Conservation (phyloP, 2,113 vertebrate genomes). For the Eleginops maclovinus region DNA sequence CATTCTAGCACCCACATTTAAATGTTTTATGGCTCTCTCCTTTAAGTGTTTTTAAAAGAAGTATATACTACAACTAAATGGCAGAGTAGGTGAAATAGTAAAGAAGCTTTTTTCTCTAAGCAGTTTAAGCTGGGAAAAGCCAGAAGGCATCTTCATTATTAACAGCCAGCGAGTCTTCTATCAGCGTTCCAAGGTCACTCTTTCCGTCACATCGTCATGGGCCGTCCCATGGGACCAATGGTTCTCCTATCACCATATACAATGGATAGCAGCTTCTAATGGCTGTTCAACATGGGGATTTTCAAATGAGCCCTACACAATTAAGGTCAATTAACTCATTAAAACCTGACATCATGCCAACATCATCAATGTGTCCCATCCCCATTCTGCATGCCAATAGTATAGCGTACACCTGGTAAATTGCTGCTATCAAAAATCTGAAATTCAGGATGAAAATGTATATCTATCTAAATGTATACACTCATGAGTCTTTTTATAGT, state of each 20-base stretch:
- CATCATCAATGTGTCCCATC: background rate
- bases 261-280: background rate
- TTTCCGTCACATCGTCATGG: slow-evolving; percentile 11
- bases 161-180: background rate
- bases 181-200: slow-evolving; percentile 20
- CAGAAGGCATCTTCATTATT: slow-evolving; percentile 1
- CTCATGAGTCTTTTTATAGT: background rate
- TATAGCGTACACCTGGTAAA: background rate
- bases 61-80: slow-evolving; percentile 11
- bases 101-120: slow-evolving; percentile 12
- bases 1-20: background rate
- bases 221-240: slow-evolving; percentile 2
- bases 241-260: background rate
- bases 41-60: background rate
- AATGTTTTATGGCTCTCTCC: slow-evolving; percentile 1
- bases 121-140: slow-evolving; percentile 9
- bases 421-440: no score
- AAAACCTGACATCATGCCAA: background rate
- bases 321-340: background rate
- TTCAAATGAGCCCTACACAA: slow-evolving; percentile 1
- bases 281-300: background rate
- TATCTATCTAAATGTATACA: background rate
- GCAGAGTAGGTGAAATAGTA: background rate
- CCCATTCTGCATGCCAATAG: background rate
- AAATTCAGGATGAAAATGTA: no score